phyloP scores from a whole-genome alignment of 2,113 vertebrate species.

The Lathamus discolor region DNA sequence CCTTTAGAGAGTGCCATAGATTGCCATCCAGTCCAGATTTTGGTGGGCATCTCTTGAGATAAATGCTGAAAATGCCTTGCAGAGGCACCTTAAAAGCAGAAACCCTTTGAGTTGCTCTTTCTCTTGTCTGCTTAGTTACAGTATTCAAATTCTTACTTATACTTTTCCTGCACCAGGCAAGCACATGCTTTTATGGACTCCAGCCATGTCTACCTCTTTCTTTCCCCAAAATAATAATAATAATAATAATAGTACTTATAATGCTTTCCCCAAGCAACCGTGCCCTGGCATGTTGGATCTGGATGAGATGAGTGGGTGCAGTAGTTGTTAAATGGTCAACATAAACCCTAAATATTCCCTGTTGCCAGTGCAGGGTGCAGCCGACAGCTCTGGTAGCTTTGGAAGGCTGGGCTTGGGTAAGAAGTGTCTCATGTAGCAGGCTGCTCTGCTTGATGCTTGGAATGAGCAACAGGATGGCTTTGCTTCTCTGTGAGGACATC shows the following conservation, averaged over 20 bases:
- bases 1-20: neutral
- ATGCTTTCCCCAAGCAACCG: rapidly evolving
- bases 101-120: neutral
- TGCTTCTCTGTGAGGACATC: rapidly evolving
- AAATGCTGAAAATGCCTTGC: neutral
- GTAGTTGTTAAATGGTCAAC: neutral
- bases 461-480: neutral
- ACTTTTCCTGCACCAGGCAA: neutral
- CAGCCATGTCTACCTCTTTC: neutral
- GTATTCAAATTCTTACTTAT: neutral
- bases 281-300: neutral
- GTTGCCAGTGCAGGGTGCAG: neutral
- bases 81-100: neutral
- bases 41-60: neutral
- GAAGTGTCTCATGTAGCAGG: neutral
- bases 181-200: neutral
- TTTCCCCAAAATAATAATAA: neutral
- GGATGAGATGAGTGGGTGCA: neutral
- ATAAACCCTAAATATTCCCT: neutral
- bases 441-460: neutral
- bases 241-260: neutral
- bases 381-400: neutral
- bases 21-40: neutral
- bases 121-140: neutral
- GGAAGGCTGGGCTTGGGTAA: rapidly evolving